Base-by-base conservation (phyloP, 2,888 invertebrate species). In the Zele albiditarsus region DNA sequence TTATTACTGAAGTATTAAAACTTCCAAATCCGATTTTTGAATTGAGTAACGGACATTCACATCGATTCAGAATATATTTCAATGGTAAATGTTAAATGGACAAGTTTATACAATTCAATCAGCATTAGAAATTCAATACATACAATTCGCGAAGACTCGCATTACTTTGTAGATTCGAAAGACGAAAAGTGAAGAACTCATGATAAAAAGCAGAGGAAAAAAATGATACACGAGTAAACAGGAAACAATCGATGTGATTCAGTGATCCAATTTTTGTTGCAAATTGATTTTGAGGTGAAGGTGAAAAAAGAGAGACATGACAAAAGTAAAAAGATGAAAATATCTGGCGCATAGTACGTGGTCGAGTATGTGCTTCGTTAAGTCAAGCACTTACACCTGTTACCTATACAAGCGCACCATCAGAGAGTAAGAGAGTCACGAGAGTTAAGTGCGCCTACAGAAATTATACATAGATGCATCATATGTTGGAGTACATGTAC, bases 371-470 rank as follows among this genome's bases (percentile, higher is more conserved):
- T 57, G 8, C 53, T 58, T 69, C 69, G 58, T 58, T 69, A 58
- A 69, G 38, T 69, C 69, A 38, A 58, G 69, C 58, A 38, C 25
- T 69, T 58, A 58, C 69, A 69, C 69, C 69, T 69, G 69, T 69
- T 69, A 69, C 69, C 58, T 53, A 53, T 53, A 16, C 46, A 49
- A 49, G 49, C 28, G 66, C 25, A 49, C 27, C 49, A 49, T 49
- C 20, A 31, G 1, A 53, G 16, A 69, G 58, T 31, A 27, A 38
- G 33, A 58, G 38, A 53, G 53, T 53, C 53, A 53, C 2, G 20
- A 20, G 6, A 53, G 20, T 20, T 53, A 20, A 23, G 53, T 33
- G 58, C 8, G 4, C 20, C 28, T 27, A 27, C 31, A 38, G 16
- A 42, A 42, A 46, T 27, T 31, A 67, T 42, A 68, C 23, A 33